Conservation (phyloP, 2,113 vertebrate genomes). For the Emydura subglobosa region DNA sequence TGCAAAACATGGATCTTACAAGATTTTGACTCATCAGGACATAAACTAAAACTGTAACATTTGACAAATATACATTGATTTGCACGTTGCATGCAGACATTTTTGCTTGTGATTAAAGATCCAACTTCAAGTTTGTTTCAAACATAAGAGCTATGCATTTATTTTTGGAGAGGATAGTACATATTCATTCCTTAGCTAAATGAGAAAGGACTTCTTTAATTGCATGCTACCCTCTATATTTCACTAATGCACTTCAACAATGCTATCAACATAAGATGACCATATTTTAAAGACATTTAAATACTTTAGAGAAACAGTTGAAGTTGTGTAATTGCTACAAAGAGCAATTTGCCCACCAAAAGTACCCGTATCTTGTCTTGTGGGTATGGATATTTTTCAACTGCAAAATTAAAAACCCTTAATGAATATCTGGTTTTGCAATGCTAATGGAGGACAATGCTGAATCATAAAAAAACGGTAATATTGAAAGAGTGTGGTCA, state of each 20-base stretch:
- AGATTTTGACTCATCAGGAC: conserved; percentile 62
- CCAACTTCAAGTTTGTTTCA: conserved; percentile 14
- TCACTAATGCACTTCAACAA: neutral
- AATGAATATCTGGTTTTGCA: neutral
- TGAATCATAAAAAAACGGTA: neutral
- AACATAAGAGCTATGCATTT: neutral
- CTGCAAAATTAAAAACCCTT: conserved; percentile 7
- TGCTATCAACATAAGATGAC: neutral
- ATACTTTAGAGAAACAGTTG: neutral
- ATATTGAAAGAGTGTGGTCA: neutral
- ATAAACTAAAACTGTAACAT: conserved; percentile 49
- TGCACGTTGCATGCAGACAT: neutral
- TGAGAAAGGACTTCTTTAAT: neutral
- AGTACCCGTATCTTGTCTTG: neutral
- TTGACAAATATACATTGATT: conserved; percentile 14
- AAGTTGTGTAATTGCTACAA: neutral
- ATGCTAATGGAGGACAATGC: neutral
- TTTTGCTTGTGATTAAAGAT: conserved; percentile 35
- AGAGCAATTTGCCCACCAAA: neutral
- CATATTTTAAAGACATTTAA: neutral
- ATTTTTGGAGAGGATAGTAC: neutral
- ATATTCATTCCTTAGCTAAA: conserved; percentile 30
- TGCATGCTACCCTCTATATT: neutral
- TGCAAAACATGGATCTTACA: conserved; percentile 64
- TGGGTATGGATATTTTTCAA: neutral